Evolutionary conservation across 1,140 invertebrate genomes (phyloP), one percentile per base, ranked within the genome.

Genomic region (Eulimnadia texana): DNA sequence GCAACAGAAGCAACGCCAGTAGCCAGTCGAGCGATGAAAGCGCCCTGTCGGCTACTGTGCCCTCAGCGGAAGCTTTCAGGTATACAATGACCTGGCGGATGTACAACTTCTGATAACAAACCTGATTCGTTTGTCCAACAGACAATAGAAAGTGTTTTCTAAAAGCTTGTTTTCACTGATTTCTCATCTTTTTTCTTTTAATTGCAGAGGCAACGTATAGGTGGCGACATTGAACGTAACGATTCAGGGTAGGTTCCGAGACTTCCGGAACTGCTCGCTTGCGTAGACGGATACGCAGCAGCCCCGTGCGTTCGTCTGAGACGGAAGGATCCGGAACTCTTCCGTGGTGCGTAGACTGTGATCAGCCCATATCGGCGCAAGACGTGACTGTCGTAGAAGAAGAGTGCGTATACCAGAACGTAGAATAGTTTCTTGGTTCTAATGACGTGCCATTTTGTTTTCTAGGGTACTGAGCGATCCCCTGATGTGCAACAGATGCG

Each of bases 211-310:
- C 66, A 74, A 68, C 68, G 74, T 23, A 70, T 76, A 63, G 71
- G 70, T 1, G 78, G 76, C 3, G 80, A 83, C 61, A 84, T 93
- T 57, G 90, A 94, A 74, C 78, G 91, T 63, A 93, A 91, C 66
- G 91, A 95, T 72, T 93, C 90, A 13, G 91, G 91, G 90, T 94
- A 0, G 91, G 91, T 33, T 91, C 88, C 2, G 91, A 94, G 72
- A 93, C 90, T 2, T 61, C 50, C 24, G 55, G 55, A 13, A 57
- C 55, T 23, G 60, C 60, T 2, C 60, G 50, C 22, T 29, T 50
- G 60, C 50, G 33, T 33, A 28, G 27, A 11, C 60, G 60, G n/a
- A 52, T 52, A 28, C 49, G 50, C 28, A 57, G n/a, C 55, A 57
- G 13, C 25, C 50, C 50, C 50, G 9, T 52, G 19, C 13, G 28